Conservation (phyloP, 2,888 invertebrate genomes). For the Hybos culiciformis region DNA sequence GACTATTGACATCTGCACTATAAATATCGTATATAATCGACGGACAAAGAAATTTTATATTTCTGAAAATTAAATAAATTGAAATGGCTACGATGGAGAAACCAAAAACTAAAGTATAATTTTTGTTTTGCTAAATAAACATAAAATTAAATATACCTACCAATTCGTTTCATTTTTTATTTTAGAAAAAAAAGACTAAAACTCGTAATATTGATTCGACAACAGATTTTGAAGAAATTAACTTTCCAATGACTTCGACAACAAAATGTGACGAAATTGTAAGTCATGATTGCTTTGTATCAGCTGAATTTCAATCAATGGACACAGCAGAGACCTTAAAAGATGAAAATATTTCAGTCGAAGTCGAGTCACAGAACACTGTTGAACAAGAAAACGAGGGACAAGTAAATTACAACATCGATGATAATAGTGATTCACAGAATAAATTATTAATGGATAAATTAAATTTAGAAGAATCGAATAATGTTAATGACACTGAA, state of each 20-base stretch:
- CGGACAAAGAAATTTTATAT: neutral
- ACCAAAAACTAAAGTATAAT: conserved; percentile 27
- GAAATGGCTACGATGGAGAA: conserved; percentile 33
- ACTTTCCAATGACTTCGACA: neutral
- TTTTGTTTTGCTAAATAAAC: conserved; percentile 13
- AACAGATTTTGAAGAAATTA: no score
- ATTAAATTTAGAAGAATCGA: no score
- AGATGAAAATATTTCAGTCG: no score
- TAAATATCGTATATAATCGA: no score
- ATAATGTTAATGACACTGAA: no score
- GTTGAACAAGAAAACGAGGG: conserved; percentile 12
- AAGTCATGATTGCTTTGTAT: conserved; percentile 17
- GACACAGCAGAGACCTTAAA: conserved; percentile 9
- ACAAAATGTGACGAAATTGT: conserved; percentile 15
- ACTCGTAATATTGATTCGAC: no score
- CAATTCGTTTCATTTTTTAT: no score
- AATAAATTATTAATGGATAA: neutral
- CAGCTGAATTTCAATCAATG: conserved; percentile 12
- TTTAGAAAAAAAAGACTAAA: conserved; percentile 15
- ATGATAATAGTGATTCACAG: no score
- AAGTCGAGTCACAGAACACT: conserved; percentile 12
- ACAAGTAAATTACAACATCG: no score
- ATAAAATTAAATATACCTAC: no score
- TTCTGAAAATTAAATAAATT: neutral
- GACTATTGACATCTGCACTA: no score